Evolutionary conservation across 2,113 vertebrate genomes (phyloP).

Genomic region (Forbesichthys agassizii): DNA sequence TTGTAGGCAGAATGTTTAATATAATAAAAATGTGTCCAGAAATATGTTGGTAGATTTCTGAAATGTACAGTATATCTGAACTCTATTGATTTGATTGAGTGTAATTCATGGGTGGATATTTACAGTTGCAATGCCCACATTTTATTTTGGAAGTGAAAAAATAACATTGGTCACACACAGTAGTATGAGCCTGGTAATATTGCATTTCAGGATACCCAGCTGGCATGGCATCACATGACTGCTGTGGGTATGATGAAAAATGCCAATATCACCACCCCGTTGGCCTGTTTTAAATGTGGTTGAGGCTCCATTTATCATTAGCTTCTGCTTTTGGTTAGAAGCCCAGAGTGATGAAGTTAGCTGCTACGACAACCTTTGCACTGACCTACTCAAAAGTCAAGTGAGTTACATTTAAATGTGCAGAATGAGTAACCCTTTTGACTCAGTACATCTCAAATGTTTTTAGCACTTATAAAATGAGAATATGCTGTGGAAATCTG

Average conservation of each 20-base stretch:
- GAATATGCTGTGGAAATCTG: slow-evolving; percentile 34
- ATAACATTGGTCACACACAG: slow-evolving; percentile 42
- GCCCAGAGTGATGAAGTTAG: slow-evolving; percentile 6
- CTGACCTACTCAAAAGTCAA: not conserved
- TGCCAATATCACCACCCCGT: slow-evolving; percentile 47
- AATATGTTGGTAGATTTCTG: slow-evolving; percentile 10
- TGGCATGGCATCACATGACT: slow-evolving; percentile 58
- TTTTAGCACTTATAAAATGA: not conserved
- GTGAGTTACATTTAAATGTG: slow-evolving; percentile 4
- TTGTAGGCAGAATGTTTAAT: too few relatives aligned
- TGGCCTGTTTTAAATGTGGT: slow-evolving; percentile 36
- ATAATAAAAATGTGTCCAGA: too few relatives aligned
- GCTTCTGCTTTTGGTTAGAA: slow-evolving; percentile 1
- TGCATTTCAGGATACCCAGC: slow-evolving; percentile 44
- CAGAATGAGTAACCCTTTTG: not conserved
- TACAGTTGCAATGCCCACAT: slow-evolving; percentile 51
- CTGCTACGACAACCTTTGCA: not conserved
- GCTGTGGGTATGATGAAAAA: slow-evolving; percentile 26
- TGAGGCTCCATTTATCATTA: slow-evolving; percentile 31
- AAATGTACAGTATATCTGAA: slow-evolving; percentile 32
- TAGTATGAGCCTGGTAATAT: slow-evolving; percentile 23
- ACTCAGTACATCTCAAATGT: not conserved
- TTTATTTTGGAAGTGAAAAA: slow-evolving; percentile 58
- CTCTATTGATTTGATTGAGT: slow-evolving; percentile 49
- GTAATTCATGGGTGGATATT: slow-evolving; percentile 65